Evolutionary conservation across 2,797 vertebrate genomes (phyloP).

Genomic region (Xenentodon cancila): DNA sequence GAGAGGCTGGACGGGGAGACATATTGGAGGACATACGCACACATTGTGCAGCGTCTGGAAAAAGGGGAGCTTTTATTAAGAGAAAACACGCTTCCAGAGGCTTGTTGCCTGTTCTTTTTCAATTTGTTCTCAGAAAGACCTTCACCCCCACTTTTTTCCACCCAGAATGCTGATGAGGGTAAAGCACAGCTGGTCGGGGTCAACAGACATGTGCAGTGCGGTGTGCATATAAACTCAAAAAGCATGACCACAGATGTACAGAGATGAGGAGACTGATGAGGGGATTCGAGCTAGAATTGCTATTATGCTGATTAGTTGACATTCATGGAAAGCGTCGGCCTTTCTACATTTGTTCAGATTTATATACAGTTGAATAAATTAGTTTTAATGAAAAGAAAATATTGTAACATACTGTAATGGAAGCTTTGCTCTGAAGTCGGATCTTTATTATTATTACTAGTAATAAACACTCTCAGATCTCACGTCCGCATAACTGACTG

Average conservation of each 20-base stretch:
- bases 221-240: constrained; percentile 43
- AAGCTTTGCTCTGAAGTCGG: neutral
- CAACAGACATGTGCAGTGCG: constrained; percentile 50
- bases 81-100: constrained; percentile 67
- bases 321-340: constrained; percentile 24
- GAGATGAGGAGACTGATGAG: constrained; percentile 41
- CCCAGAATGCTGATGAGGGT: constrained; percentile 76
- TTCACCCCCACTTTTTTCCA: constrained; percentile 20
- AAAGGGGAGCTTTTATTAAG: constrained; percentile 80
- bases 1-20: constrained; percentile 63
- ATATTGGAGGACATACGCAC: constrained; percentile 82
- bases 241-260: constrained; percentile 45
- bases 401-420: neutral
- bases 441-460: too few species aligned
- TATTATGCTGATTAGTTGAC: constrained; percentile 48
- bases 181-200: constrained; percentile 77
- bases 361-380: constrained; percentile 26
- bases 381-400: constrained; percentile 23
- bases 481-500: too few species aligned
- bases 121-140: constrained; percentile 62
- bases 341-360: constrained; percentile 38
- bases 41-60: constrained; percentile 79
- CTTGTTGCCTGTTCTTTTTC: constrained; percentile 72
- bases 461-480: too few species aligned
- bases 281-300: constrained; percentile 40